Evolutionary conservation across 1,140 invertebrate species (phyloP), one percentile per base, ranked within the genome.

Genomic region (Neodiprion pinetum): DNA sequence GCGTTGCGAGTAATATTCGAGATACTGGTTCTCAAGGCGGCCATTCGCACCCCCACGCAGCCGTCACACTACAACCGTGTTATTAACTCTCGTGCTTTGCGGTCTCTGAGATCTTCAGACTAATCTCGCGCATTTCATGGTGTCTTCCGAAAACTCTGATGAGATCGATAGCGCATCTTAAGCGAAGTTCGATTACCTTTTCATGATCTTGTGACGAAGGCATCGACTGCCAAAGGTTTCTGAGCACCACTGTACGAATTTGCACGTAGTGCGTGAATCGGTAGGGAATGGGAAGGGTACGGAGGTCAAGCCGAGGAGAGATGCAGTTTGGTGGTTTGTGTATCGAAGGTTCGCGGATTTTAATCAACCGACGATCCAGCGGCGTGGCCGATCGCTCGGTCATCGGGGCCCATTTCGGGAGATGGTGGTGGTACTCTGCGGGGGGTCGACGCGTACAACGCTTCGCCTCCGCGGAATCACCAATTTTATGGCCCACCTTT

Each of bases 401-500:
- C 53, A 17, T 61, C 11, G 84, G 86, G 86, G 83, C 80, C 84
- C 74, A 48, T 66, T 72, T 72, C 80, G 81, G 80, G 85, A 85
- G 84, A 87, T 88, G 86, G 87, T 88, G 86, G 86, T 82, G 80
- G 80, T 82, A 79, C 87, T 79, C 87, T 84, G 83, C 86, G 77
- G 87, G 87, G 85, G 86, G 87, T 87, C 85, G 82, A 88, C 87
- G 86, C 87, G 86, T 87, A 88, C 82, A 84, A 81, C 80, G 72
- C 67, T 71, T 28, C 76, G 75, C 80, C 80, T 81, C 80, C 77
- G 77, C 80, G 80, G 82, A 84, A 86, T 87, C 84, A 81, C 84
- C 85, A 82, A 88, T 87, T 88, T 88, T 88, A 88, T 87, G 85
- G 83, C 78, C 81, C 84, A 87, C 83, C 85, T 87, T 87, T 87